These are phyloP conservation scores for Heliconius eleuchia DNA, from an alignment of 1,140 invertebrate species.

Conservation along the genomic window DNA sequence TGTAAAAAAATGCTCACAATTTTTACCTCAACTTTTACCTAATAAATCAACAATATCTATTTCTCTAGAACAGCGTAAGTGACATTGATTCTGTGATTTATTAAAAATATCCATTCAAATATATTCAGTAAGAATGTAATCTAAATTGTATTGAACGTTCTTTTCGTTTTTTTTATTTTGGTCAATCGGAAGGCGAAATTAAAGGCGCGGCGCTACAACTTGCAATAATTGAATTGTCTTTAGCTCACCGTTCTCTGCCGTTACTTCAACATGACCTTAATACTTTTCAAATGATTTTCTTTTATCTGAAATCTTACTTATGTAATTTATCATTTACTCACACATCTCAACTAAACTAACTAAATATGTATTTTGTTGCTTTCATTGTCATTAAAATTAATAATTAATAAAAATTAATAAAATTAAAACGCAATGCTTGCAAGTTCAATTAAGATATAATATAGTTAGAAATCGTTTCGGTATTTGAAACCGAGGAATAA, in stretches of 20 bases:
- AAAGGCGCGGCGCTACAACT: constrained; percentile 42
- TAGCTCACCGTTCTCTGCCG: constrained; percentile 25
- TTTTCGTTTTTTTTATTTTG: constrained; percentile 36
- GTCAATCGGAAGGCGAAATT: constrained; percentile 44
- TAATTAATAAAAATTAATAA: no score
- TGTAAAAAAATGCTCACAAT: no score
- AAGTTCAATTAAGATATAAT: background rate
- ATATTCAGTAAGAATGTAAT: constrained; percentile 15
- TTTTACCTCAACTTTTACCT: no score
- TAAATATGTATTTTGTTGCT: no score
- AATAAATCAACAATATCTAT: no score
- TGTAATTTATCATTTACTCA: background rate
- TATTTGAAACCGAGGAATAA: no score
- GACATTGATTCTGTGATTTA: background rate
- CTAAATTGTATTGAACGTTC: constrained; percentile 12
- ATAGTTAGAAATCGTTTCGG: no score
- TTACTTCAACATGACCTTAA: constrained; percentile 37
- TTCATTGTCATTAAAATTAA: no score
- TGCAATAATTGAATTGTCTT: constrained; percentile 56
- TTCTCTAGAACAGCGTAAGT: background rate
- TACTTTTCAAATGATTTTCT: constrained; percentile 22
- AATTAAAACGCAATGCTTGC: no score
- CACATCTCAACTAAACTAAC: no score
- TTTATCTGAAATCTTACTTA: constrained; percentile 1
- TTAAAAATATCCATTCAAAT: background rate